Evolutionary conservation across 92 coral and sea anemone species (phyloP), one percentile per base, ranked within the genome.

Genomic region (Epizoanthus scotinus): DNA sequence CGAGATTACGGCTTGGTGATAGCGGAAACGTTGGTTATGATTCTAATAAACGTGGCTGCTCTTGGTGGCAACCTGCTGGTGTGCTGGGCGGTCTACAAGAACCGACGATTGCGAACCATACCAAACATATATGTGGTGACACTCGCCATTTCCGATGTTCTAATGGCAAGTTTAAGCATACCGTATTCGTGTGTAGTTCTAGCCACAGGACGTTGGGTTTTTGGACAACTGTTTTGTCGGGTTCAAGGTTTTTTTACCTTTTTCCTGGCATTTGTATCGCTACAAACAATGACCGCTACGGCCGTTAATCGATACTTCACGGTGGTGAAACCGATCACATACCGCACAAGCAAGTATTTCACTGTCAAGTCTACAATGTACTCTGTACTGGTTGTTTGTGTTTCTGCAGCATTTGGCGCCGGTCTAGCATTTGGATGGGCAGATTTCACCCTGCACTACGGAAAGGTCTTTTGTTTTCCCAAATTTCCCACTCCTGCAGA

Each of bases 201-300:
- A 22, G 64, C 89, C 28, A 87, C 90, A n/a, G 86, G 95, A 26
- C 63, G 78, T 3, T 92, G 97, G 94, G 80, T 84, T 13, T 87
- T 87, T 40, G 73, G 89, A 6, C 66, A 50, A 13, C 28, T 60
- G 6, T 86, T 88, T 36, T 92, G 97, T 63, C 97, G 90, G 25
- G 77, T 87, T 59, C 94, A 92, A 61, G 94, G 97, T 6, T 92
- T 92, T 73, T 90, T 90, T 58, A 72, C 86, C 38, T 92, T 90
- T 20, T 84, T 92, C 63, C 84, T 84, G 18, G 97, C 97, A 7
- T 68, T 92, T 1, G 79, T 84, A 25, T 92, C 97, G 20, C 77
- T 92, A 52, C 92, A 86, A 53, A 87, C 86, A 10, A 92, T 92
- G 94, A 90, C 94, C 3, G 97, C 97, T 22, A 90, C 93, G 70